Evolutionary conservation across 2,888 invertebrate species (phyloP).

Genomic region (Rutpela maculata): DNA sequence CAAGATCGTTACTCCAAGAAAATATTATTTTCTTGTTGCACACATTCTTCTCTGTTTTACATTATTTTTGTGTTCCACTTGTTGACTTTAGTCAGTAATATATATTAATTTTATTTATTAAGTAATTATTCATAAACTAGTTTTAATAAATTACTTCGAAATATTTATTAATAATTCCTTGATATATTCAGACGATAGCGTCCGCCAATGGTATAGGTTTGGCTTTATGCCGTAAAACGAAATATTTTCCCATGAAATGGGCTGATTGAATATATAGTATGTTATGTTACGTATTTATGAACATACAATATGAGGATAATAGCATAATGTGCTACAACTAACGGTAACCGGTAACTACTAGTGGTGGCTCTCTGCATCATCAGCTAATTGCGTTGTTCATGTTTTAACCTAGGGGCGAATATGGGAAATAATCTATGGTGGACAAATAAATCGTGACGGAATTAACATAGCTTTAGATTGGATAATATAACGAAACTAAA

Average conservation of each 20-base stretch:
- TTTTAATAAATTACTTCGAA: too few species aligned
- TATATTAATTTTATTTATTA: too few species aligned
- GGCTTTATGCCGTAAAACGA: constrained; percentile 9
- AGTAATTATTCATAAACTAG: too few species aligned
- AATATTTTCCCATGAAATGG: constrained; percentile 27
- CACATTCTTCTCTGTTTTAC: too few species aligned
- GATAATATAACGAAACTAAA: not conserved
- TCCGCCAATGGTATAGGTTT: constrained; percentile 12
- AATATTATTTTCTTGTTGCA: too few species aligned
- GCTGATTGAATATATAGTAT: constrained; percentile 33
- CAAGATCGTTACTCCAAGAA: too few species aligned
- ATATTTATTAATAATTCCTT: too few species aligned
- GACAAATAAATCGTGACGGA: constrained; percentile 24
- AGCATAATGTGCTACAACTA: constrained; percentile 31
- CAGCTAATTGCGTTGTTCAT: constrained; percentile 28
- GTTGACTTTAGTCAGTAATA: too few species aligned
- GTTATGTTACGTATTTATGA: constrained; percentile 20
- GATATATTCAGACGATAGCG: not conserved
- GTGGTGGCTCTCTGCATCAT: constrained; percentile 21
- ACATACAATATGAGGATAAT: constrained; percentile 22
- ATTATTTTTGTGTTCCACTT: too few species aligned
- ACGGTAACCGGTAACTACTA: constrained; percentile 31
- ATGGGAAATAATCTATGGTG: constrained; percentile 16
- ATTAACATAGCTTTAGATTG: constrained; percentile 9
- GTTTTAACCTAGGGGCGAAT: constrained; percentile 20